Evolutionary conservation across 2,113 vertebrate genomes (phyloP).

Genomic region (Thalassarche chlororhynchos): DNA sequence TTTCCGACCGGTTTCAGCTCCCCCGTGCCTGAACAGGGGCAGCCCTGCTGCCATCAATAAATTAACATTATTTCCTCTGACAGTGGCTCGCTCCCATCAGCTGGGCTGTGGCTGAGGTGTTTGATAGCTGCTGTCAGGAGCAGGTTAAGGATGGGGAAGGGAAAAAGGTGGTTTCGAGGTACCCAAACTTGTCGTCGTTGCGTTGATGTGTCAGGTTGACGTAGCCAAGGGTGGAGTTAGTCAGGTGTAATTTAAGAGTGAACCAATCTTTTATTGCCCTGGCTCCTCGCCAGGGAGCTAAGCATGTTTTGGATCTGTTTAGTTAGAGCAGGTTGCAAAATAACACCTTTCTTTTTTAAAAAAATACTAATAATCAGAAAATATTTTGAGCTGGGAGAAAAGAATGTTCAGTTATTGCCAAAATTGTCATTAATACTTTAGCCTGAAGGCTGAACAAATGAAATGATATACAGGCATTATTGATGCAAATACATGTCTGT

Average conservation of each 20-base stretch:
- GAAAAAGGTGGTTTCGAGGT: neutral
- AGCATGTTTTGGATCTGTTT: neutral
- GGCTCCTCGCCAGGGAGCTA: neutral
- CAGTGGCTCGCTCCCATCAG: neutral
- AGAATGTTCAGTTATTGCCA: neutral
- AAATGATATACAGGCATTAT: neutral
- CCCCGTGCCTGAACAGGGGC: neutral
- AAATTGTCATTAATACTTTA: neutral
- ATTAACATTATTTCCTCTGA: neutral
- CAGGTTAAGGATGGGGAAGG: neutral
- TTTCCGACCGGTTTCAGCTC: neutral
- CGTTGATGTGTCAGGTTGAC: neutral
- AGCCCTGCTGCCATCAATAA: neutral
- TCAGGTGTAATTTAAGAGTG: neutral
- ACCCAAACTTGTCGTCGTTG: neutral
- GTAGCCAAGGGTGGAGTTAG: neutral
- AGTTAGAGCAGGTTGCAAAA: neutral
- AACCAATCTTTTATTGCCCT: neutral
- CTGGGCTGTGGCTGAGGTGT: neutral
- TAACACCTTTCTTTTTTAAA: neutral
- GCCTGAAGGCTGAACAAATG: neutral
- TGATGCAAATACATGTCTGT: neutral
- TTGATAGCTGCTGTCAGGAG: neutral
- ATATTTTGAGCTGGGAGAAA: neutral
- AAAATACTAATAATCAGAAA: neutral